Evolutionary conservation across 1,140 invertebrate species (phyloP), one percentile per base, ranked within the genome.

Genomic region (Zaprionus taronus): DNA sequence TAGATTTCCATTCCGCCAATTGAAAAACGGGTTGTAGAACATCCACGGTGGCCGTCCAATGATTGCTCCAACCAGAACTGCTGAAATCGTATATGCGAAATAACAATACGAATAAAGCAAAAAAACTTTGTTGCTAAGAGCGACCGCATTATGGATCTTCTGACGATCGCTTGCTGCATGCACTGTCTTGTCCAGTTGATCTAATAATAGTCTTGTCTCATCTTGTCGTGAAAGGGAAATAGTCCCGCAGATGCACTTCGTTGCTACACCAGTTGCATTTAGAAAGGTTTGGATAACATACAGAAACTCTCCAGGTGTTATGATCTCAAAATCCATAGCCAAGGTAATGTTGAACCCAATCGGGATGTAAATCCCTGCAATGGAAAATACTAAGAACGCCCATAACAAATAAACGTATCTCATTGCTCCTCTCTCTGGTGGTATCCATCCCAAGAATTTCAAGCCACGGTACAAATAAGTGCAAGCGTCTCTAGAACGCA

Each of bases 1-100:
- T 17, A 47, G 49, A 0, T 14, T 20, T 5, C 79, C 80, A 1
- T 44, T 1, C 1, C 49, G 26, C 80, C 80, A 81, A 34, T 81
- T 68, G 9, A 81, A 56, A 4, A 56, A 56, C 1, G 53, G 53
- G 14, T 56, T 77, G n/a, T 60, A 81, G 20, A 36, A 38, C 20
- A 36, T 28, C 22, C 26, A 56, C 4, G 26, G 14, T 4, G 14
- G 53, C 0, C n/a, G 26, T 0, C 15, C 24, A 7, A 7, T 26
- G 14, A 55, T 7, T 7, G 28, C 53, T 2, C 53, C 53, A 15
- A 24, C 24, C 2, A 56, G 6, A 56, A 11, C 17, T 51, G 1
- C 20, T 2, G 20, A 51, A 22, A 51, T n/a, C 9, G 47, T 51
- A 51, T 51, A 51, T 1, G 47, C 47, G 1, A 51, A 51, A 20